phyloP scores from a whole-genome alignment of 2,797 vertebrate genomes.

The Tympanoctomys barrerae region DNA sequence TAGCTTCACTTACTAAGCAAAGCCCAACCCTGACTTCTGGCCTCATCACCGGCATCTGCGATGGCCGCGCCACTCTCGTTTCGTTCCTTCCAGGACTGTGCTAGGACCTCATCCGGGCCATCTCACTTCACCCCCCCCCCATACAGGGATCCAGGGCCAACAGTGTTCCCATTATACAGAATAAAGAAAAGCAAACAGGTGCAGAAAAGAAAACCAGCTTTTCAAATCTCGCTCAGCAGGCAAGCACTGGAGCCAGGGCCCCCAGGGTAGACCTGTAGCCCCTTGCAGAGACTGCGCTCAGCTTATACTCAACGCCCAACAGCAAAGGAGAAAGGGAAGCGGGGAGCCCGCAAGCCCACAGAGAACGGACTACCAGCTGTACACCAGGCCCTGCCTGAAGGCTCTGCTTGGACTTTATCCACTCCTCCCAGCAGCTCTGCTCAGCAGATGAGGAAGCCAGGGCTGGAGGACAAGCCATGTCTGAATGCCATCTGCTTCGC shows the following conservation, averaged over 20 bases:
- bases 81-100: not conserved
- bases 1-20: not conserved
- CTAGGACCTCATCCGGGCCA: fast-evolving
- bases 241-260: not conserved
- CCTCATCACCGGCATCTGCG: not conserved
- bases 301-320: no score
- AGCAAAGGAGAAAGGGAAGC: no score
- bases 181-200: not conserved
- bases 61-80: not conserved
- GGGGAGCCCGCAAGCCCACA: fast-evolving
- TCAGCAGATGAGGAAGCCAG: not conserved
- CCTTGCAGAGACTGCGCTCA: not conserved
- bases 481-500: not conserved
- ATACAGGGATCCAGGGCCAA: not conserved
- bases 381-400: no score
- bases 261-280: not conserved
- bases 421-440: no score
- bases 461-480: not conserved
- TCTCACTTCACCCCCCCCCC: no score
- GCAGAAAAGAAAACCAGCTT: not conserved
- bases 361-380: fast-evolving
- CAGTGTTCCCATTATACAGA: not conserved
- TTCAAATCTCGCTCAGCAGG: not conserved
- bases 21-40: not conserved
- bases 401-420: not conserved